Evolutionary conservation across 2,888 invertebrate genomes (phyloP).

Genomic region (Drosophila phalerata): DNA sequence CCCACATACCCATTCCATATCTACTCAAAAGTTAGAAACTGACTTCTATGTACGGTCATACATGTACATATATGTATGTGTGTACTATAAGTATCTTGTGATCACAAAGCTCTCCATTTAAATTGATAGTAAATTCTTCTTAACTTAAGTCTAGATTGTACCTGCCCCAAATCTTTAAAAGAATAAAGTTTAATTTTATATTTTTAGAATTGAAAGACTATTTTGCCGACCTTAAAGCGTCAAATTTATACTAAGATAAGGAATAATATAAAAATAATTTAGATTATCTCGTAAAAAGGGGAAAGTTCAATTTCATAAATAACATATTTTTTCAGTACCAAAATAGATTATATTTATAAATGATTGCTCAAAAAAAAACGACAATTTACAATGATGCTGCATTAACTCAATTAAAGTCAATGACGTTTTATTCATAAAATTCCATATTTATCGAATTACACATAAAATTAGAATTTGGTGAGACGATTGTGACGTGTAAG

Average conservation of each 20-base stretch:
- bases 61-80: neutral
- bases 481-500: neutral
- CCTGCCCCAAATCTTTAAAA: neutral
- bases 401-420: neutral
- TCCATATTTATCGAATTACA: neutral
- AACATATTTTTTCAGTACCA: neutral
- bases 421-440: neutral
- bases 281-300: neutral
- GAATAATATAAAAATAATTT: neutral
- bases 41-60: neutral
- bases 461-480: too few species aligned
- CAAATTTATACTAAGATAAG: neutral
- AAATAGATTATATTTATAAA: neutral
- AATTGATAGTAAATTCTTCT: slow-evolving; percentile 11
- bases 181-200: neutral
- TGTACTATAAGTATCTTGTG: neutral
- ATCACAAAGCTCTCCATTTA: neutral
- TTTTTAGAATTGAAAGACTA: neutral
- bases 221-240: neutral
- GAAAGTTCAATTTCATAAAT: neutral
- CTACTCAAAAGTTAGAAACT: neutral
- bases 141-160: neutral
- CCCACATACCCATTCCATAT: neutral
- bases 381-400: neutral
- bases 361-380: neutral